phyloP scores from a whole-genome alignment of 2,888 invertebrate genomes.

The Elysia crispata region DNA sequence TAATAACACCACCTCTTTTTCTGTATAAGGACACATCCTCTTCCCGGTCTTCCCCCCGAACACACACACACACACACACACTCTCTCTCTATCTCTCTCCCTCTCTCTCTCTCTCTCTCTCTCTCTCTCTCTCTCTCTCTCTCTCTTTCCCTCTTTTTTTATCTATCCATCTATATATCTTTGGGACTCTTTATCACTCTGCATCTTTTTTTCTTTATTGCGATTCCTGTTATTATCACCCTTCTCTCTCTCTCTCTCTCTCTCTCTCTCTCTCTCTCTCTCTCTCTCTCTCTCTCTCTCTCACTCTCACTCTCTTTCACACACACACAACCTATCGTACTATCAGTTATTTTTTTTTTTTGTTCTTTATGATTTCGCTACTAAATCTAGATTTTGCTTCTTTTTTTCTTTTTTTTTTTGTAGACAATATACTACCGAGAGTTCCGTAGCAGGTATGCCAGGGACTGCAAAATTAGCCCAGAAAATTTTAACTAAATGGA shows the following conservation, averaged over 20 bases:
- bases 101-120: too few relatives aligned
- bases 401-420: background rate
- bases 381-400: background rate
- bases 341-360: background rate
- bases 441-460: slow-evolving; percentile 65
- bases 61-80: too few relatives aligned
- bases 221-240: background rate
- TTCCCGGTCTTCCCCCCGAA: too few relatives aligned
- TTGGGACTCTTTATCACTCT: too few relatives aligned
- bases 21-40: too few relatives aligned
- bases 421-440: slow-evolving; percentile 57
- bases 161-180: too few relatives aligned
- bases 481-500: slow-evolving; percentile 57
- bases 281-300: background rate
- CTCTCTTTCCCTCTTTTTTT: too few relatives aligned
- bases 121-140: too few relatives aligned
- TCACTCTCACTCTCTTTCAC: background rate
- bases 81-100: too few relatives aligned
- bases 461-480: slow-evolving; percentile 57
- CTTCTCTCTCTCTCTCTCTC: slow-evolving; percentile 1
- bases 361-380: slow-evolving; percentile 11
- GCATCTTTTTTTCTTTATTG: too few relatives aligned
- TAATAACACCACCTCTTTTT: too few relatives aligned
- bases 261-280: slow-evolving; percentile 30
- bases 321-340: background rate